Evolutionary conservation across 2,113 vertebrate species (phyloP), one percentile per base, ranked within the genome.

Genomic region (Phyllopteryx taeniolatus): DNA sequence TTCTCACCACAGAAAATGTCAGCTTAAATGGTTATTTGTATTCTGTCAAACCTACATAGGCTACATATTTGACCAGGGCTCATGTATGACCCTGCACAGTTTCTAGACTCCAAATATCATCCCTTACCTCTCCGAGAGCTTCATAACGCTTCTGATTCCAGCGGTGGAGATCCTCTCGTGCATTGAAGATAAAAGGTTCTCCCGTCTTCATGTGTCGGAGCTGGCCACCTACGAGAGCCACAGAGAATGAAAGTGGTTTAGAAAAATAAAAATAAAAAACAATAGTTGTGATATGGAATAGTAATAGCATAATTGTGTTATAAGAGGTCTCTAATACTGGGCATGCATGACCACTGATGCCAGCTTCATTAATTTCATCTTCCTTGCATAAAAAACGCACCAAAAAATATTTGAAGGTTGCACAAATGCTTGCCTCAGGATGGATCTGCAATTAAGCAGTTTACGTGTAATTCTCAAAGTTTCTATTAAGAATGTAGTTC

Each of bases 61-160:
- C 17, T 17, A 51, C 13, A 5, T 17, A 51, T 8, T 6, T 31
- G 56, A 59, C 22, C 56, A 13, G 5, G n/a, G 56, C 11, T 31
- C 17, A 11, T 57, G 9, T 27, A 46, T n/a, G 27, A 12, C 53
- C n/a, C n/a, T 1, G n/a, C 39, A 43, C 20, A 47, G 56, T 54
- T 43, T 43, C 35, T 44, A 54, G 57, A 63, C 73, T n/a, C 15
- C 13, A 10, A 10, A n/a, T 12, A 31, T 15, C 43, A 17, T 49
- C 14, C 42, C 46, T 62, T 61, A 98, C 98, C 96, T 99, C 97
- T 92, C 98, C 97, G 22, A 98, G 94, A 73, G 98, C 98, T 88
- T 99, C 98, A 12, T 98, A 99, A 77, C 98, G 93, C 82, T 98
- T 99, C 84, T 99, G 98, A 85, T 99, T 99, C 97, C 97, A 99